phyloP scores from a whole-genome alignment of 2,888 invertebrate species.

The Timema cristinae region DNA sequence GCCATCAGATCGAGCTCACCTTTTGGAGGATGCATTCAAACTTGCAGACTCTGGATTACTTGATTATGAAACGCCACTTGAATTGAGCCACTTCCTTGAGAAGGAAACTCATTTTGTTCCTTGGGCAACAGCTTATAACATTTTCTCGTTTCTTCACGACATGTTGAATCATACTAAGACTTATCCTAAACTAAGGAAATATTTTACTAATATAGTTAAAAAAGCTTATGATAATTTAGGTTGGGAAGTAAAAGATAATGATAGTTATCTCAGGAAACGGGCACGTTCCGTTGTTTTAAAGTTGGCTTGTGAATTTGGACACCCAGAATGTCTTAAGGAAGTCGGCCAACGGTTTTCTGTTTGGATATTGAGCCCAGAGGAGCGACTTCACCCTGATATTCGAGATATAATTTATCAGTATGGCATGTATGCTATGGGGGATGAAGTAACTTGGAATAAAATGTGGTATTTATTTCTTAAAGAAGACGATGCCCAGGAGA shows the following conservation, averaged over 20 bases:
- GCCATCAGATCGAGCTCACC: conserved; percentile 65
- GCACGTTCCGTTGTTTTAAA: conserved; percentile 56
- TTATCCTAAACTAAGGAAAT: conserved; percentile 48
- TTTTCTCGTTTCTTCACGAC: conserved; percentile 50
- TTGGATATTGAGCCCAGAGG: conserved; percentile 54
- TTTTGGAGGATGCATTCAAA: conserved; percentile 76
- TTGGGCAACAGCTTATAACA: conserved; percentile 64
- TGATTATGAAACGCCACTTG: conserved; percentile 62
- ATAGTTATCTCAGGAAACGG: too few species aligned
- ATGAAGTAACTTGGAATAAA: conserved; percentile 65
- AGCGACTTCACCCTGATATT: conserved; percentile 59
- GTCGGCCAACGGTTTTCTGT: conserved; percentile 55
- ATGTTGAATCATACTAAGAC: conserved; percentile 54
- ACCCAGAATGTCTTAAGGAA: conserved; percentile 56
- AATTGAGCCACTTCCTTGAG: conserved; percentile 64
- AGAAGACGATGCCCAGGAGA: conserved; percentile 77
- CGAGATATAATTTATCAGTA: conserved; percentile 61
- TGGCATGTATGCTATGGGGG: conserved; percentile 52
- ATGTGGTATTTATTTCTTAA: conserved; percentile 67
- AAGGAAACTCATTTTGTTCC: conserved; percentile 67
- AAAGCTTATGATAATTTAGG: too few species aligned
- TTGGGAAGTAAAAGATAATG: too few species aligned
- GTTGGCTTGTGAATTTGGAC: conserved; percentile 60
- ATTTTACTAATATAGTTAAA: too few species aligned
- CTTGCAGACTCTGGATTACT: conserved; percentile 68